phyloP scores from a whole-genome alignment of 2,797 vertebrate genomes.

The Discoglossus pictus region DNA sequence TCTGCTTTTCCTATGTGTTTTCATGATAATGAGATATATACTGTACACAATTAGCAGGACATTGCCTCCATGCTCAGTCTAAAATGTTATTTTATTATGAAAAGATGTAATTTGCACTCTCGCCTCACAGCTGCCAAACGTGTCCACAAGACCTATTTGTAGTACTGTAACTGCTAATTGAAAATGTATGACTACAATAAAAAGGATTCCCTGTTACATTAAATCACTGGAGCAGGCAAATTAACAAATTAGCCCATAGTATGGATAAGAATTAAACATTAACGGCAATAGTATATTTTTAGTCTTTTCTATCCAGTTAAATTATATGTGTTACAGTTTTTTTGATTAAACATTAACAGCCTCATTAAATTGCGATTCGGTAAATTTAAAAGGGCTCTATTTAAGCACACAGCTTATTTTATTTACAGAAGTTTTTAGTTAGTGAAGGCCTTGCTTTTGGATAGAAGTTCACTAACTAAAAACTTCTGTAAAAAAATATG shows the following conservation, averaged over 20 bases:
- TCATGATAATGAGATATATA: slow-evolving; percentile 42
- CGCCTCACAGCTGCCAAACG: slow-evolving; percentile 40
- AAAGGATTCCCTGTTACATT: slow-evolving; percentile 43
- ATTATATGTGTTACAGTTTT: not conserved
- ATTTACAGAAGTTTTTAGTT: no score
- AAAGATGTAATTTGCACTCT: slow-evolving; percentile 46
- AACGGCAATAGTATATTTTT: slow-evolving; percentile 12
- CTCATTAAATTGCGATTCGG: no score
- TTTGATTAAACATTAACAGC: not conserved
- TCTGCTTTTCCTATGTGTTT: slow-evolving; percentile 42
- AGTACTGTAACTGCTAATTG: slow-evolving; percentile 34
- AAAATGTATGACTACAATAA: slow-evolving; percentile 43
- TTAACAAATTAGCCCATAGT: slow-evolving; percentile 44
- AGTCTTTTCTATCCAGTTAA: slow-evolving; percentile 13
- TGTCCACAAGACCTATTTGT: slow-evolving; percentile 44
- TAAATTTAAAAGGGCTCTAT: no score
- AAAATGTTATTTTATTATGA: slow-evolving; percentile 49
- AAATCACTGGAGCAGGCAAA: slow-evolving; percentile 40
- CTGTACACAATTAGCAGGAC: slow-evolving; percentile 44
- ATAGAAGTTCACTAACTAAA: no score
- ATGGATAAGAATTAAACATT: slow-evolving; percentile 25
- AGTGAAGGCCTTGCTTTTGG: no score
- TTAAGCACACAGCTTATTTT: no score
- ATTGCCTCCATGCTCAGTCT: slow-evolving; percentile 28
- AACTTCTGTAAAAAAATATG: no score